Evolutionary conservation across 2,113 vertebrate genomes (phyloP).

Genomic region (Eleginops maclovinus): DNA sequence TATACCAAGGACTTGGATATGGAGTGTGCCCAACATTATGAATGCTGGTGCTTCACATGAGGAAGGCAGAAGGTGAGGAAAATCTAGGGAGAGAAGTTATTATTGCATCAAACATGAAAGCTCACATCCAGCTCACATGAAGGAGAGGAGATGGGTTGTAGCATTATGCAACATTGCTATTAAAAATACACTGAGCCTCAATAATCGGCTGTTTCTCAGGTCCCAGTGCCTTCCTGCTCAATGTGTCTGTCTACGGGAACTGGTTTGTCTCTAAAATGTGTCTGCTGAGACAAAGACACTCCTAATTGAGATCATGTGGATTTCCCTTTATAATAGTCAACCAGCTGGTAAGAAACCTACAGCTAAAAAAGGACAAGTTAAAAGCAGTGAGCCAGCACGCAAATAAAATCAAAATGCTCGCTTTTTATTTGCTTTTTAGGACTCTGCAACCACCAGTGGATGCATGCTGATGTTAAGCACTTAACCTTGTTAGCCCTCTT

Average conservation of each 20-base stretch:
- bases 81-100: not conserved
- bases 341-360: not conserved
- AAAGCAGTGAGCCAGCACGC: not conserved
- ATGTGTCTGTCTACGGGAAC: not conserved
- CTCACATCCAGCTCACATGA: not conserved
- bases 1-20: slow-evolving; percentile 5
- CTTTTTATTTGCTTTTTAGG: not conserved
- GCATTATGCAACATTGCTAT: slow-evolving; percentile 14
- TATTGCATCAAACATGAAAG: no score
- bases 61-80: not conserved
- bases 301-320: not conserved
- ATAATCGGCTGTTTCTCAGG: slow-evolving; percentile 1
- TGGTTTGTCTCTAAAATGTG: not conserved
- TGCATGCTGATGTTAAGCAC: no score
- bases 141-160: not conserved
- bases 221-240: not conserved
- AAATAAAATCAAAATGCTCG: not conserved
- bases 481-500: no score
- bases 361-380: not conserved
- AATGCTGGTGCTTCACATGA: not conserved
- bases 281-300: not conserved
- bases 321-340: not conserved
- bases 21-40: not conserved
- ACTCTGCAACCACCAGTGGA: not conserved
- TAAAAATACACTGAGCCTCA: not conserved